phyloP scores from a whole-genome alignment of 2,113 vertebrate species.

The Elaphurus davidianus region DNA sequence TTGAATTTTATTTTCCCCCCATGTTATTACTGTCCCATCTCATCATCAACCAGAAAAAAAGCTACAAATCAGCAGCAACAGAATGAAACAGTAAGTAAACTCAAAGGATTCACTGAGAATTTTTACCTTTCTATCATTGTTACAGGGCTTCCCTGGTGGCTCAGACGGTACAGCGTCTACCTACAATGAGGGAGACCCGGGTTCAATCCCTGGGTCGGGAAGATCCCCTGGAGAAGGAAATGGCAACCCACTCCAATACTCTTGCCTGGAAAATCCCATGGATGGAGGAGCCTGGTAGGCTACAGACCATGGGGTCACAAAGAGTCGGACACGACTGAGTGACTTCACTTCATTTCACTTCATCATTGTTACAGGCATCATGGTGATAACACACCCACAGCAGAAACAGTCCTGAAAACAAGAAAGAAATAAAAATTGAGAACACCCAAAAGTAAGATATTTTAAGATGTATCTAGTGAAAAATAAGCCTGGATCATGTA shows the following conservation, averaged over 20 bases:
- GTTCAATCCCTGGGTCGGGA: no score
- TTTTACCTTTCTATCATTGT: neutral
- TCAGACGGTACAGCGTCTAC: no score
- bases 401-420: constrained; percentile 22
- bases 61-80: neutral
- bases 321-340: no score
- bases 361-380: neutral
- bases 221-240: no score
- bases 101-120: neutral
- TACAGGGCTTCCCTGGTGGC: neutral
- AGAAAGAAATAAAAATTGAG: constrained; percentile 55
- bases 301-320: no score
- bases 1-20: neutral
- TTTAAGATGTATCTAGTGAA: constrained; percentile 70
- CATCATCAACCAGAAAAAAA: neutral
- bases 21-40: neutral
- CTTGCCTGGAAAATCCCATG: no score
- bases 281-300: no score
- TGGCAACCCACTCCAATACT: no score
- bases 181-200: no score
- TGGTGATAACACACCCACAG: neutral
- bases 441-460: constrained; percentile 53
- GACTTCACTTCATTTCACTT: no score
- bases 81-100: neutral
- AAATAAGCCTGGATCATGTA: constrained; percentile 52